Evolutionary conservation across 2,888 invertebrate genomes (phyloP), one percentile per base, ranked within the genome.

Genomic region (Atrina japonica): DNA sequence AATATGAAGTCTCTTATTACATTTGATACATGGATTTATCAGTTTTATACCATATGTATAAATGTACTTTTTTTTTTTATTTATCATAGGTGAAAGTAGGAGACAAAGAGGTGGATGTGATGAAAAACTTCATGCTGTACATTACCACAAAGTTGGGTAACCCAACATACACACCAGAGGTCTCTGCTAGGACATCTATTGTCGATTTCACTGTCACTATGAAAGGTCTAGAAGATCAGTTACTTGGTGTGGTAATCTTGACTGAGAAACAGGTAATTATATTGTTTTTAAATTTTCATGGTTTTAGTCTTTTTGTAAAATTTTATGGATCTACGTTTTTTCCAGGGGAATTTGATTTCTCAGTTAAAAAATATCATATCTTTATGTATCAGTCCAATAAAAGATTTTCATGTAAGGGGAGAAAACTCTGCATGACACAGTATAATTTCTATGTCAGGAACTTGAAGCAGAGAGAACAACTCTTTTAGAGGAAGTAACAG

Each of bases 131-230:
- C 88, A 95, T 95, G 94, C 92, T 98, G 3, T 98, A 98, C 87
- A 96, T 98, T 59, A 98, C 98, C 1, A 98, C 98, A 0, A 98
- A 98, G 91, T 91, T 98, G 65, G 96, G 97, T 0, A 98, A 98
- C 92, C 98, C 98, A 0, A 95, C 97, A 0, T 98, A 98, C 90
- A 97, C 97, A 16, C 98, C 98, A 0, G 98, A 98, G 92, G 95
- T 98, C 77, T 96, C 97, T 85, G 98, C 98, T 0, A 97, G 97
- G 90, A 97, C 97, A 0, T 96, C 97, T 0, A 97, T 98, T 66
- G 98, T 98, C 82, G 98, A 98, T 90, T 98, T 98, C 88, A 98
- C 98, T 0, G 98, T 98, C 0, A 98, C 98, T 2, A 97, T 97
- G 95, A 94, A 96, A 87, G 98, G 98, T 11, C 91, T 98, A 30